Evolutionary conservation across 2,113 vertebrate species (phyloP).

Genomic region (Istiophorus platypterus): DNA sequence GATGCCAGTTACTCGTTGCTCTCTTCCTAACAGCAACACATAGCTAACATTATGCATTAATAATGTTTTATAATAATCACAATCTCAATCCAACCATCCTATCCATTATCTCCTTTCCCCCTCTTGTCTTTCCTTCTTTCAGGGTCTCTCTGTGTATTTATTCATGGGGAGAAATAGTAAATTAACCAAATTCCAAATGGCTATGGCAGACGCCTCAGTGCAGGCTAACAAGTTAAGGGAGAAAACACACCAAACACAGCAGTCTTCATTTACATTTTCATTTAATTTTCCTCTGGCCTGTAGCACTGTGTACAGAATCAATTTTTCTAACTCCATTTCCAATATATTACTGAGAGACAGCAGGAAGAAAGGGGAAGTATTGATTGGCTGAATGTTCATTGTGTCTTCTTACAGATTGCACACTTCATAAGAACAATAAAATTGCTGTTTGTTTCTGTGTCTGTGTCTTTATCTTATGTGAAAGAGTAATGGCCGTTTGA

Average conservation of each 20-base stretch:
- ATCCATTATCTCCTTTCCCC: not conserved
- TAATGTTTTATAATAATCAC: conserved; percentile 56
- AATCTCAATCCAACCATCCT: conserved; percentile 38
- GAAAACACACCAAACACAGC: conserved; percentile 66
- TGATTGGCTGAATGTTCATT: conserved; percentile 84
- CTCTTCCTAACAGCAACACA: conserved; percentile 38
- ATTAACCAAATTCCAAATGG: conserved; percentile 78
- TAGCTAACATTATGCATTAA: conserved; percentile 49
- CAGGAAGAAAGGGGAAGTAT: conserved; percentile 80
- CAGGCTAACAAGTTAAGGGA: conserved; percentile 71
- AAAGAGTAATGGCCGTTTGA: conserved; percentile 74
- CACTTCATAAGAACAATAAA: conserved; percentile 82
- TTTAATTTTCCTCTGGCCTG: conserved; percentile 84
- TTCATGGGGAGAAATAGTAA: conserved; percentile 69
- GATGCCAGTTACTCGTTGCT: conserved; percentile 53
- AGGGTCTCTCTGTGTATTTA: conserved; percentile 38
- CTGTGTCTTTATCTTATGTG: conserved; percentile 72
- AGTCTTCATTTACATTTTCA: conserved; percentile 86
- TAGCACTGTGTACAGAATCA: conserved; percentile 82
- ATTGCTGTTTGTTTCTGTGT: conserved; percentile 78
- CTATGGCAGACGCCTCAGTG: conserved; percentile 67
- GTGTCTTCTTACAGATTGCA: conserved; percentile 79
- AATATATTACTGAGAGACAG: conserved; percentile 85
- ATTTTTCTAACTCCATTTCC: conserved; percentile 87
- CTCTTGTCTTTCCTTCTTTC: not conserved